phyloP scores from a whole-genome alignment of 2,888 invertebrate species.

The Apantesis nais region DNA sequence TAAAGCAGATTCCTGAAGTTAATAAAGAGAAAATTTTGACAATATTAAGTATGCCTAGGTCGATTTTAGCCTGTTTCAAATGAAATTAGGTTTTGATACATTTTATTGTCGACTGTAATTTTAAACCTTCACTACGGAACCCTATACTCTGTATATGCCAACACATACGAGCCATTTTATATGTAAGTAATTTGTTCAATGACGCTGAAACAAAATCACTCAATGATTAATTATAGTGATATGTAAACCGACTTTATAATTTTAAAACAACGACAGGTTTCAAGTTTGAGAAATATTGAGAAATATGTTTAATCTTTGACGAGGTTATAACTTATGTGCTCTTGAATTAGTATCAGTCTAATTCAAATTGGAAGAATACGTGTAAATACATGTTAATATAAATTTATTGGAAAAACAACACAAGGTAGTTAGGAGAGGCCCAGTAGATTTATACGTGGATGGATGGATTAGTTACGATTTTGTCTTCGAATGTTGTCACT shows the following conservation, averaged over 20 bases:
- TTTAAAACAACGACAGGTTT: not conserved
- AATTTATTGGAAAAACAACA: too few relatives aligned
- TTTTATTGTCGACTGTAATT: too few relatives aligned
- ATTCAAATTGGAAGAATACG: not conserved
- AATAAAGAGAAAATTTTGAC: too few relatives aligned
- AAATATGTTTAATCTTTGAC: not conserved
- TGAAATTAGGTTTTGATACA: too few relatives aligned
- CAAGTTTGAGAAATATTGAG: not conserved
- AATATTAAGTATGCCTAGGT: too few relatives aligned
- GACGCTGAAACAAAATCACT: constrained; percentile 1
- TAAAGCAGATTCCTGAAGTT: too few relatives aligned
- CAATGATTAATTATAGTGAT: constrained; percentile 6
- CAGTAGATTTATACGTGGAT: too few relatives aligned
- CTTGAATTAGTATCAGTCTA: not conserved
- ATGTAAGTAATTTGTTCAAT: constrained; percentile 16
- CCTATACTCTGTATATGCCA: not conserved
- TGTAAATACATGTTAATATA: not conserved
- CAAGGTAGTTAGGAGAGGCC: too few relatives aligned
- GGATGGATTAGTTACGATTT: too few relatives aligned
- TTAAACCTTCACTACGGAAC: not conserved
- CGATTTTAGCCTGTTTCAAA: too few relatives aligned
- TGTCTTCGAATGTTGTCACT: too few relatives aligned
- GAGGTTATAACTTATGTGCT: not conserved
- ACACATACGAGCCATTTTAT: not conserved
- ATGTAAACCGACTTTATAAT: not conserved